Base-by-base conservation (phyloP, 2,888 invertebrate genomes). In the Leptinotarsa peninsularis region DNA sequence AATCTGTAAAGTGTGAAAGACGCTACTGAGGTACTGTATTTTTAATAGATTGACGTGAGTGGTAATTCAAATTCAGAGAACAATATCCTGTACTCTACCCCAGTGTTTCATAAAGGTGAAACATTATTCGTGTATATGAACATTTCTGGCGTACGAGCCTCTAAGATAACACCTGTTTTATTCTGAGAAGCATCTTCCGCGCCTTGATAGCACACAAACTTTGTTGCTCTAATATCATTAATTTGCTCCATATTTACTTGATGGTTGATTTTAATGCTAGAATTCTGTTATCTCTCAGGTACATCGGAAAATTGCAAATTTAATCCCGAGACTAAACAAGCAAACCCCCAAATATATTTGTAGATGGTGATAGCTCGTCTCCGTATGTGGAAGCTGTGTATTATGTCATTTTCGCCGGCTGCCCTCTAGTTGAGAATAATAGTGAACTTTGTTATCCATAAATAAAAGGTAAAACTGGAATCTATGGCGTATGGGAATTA, bases 211-310 rank as follows among this genome's bases (percentile, higher is more conserved):
- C 50, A 66, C 75, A 72, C 73, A 56, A 75, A 76, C 73, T 75
- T 76, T 78, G 74, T 70, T 66, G 68, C 67, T 69, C 72, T 71
- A 74, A 79, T 74, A 72, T 76, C 71, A 67, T 76, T 76, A 78
- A 79, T 79, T 76, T 72, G 72, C 72, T 74, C 73, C 66, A 76
- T 76, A 79, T 79, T 79, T 79, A 76, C 74, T 74, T 76, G 74
- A 67, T 66, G 70, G 73, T 67, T 67, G 67, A 74, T 77, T 79
- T 76, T 73, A 73, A 58, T 49, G 70, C 49, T 49, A 43, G 10
- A 49, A 70, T 70, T 58, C 58, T 70, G 70, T 58, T 54, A 70
- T 56, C 49, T 70, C 49, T 58, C 56, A 58, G 27, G 63, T 33
- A 58, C 58, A 70, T 70, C 70, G 58, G 70, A 58, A 58, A 58